Evolutionary conservation across 2,888 invertebrate genomes (phyloP).

Genomic region (Tortrix viridana): DNA sequence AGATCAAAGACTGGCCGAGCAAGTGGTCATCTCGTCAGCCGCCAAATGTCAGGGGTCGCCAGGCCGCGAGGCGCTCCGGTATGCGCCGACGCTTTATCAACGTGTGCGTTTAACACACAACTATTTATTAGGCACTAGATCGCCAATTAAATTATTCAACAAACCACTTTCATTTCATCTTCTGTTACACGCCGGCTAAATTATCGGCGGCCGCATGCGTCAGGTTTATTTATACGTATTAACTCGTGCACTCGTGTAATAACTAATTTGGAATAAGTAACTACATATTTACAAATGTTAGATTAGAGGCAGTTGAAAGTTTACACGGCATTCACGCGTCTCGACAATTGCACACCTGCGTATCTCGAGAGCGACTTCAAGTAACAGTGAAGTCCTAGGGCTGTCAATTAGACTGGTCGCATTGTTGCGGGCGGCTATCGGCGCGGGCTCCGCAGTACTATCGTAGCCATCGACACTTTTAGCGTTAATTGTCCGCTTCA

Average conservation of each 20-base stretch:
- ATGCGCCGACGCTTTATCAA: slow-evolving; percentile 57
- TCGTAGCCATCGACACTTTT: slow-evolving; percentile 52
- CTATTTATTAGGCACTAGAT: slow-evolving; percentile 40
- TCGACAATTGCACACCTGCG: no score
- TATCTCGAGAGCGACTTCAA: no score
- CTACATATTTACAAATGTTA: no score
- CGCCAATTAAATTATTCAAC: slow-evolving; percentile 24
- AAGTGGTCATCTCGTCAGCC: slow-evolving; percentile 65
- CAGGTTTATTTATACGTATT: slow-evolving; percentile 14
- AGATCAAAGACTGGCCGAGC: slow-evolving; percentile 72
- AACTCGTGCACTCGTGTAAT: slow-evolving; percentile 4
- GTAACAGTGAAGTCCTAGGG: no score
- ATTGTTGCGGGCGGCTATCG: not conserved
- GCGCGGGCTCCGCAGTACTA: slow-evolving; percentile 42
- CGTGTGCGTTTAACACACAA: slow-evolving; percentile 21
- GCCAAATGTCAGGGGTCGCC: slow-evolving; percentile 71
- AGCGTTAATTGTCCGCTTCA: slow-evolving; percentile 65
- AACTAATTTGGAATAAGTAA: not conserved
- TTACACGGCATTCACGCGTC: no score
- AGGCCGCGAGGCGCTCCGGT: slow-evolving; percentile 55
- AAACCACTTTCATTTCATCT: slow-evolving; percentile 21
- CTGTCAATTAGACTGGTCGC: no score
- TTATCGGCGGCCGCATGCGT: slow-evolving; percentile 7
- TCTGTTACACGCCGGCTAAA: slow-evolving; percentile 17
- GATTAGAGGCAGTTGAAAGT: no score